Percentiles rank a stretch among this genome's conserved stretches.
Evolutionary conservation across 1,140 invertebrate species (phyloP).

Genomic region (Plectrocnemia conspersa): DNA sequence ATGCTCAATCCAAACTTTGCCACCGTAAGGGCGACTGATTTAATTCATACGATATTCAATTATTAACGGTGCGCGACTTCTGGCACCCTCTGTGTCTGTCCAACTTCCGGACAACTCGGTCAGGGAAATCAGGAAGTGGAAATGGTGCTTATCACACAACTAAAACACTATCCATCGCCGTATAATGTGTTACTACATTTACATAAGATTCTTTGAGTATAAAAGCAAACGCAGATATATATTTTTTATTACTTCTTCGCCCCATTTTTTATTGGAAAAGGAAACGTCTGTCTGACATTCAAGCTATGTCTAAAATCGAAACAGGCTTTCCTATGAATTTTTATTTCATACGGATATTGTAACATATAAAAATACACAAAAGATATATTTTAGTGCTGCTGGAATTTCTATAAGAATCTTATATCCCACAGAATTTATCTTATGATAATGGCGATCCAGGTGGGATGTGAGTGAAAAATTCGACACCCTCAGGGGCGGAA

Average conservation of each 20-base stretch:
- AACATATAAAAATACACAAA: conserved; percentile 11
- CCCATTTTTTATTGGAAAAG: no score
- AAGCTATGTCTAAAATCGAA: no score
- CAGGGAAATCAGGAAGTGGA: not conserved
- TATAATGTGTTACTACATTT: not conserved
- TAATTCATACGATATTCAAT: not conserved
- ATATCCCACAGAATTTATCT: conserved; percentile 26
- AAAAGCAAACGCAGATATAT: no score
- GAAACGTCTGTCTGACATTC: no score
- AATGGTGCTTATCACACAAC: conserved; percentile 1
- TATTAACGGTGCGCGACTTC: not conserved
- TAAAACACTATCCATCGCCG: conserved; percentile 3
- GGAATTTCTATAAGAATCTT: conserved; percentile 31
- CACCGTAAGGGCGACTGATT: no score
- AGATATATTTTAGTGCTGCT: conserved; percentile 24
- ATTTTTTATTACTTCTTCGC: no score
- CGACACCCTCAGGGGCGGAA: not conserved
- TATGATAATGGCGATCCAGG: conserved; percentile 20
- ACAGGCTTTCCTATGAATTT: no score
- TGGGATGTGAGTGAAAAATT: no score
- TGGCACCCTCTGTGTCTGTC: not conserved
- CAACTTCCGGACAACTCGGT: not conserved
- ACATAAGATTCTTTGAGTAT: no score
- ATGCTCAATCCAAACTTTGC: no score
- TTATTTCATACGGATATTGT: conserved; percentile 25